Evolutionary conservation across 2,797 vertebrate species (phyloP), one percentile per base, ranked within the genome.

Genomic region (Propithecus perrieri): DNA sequence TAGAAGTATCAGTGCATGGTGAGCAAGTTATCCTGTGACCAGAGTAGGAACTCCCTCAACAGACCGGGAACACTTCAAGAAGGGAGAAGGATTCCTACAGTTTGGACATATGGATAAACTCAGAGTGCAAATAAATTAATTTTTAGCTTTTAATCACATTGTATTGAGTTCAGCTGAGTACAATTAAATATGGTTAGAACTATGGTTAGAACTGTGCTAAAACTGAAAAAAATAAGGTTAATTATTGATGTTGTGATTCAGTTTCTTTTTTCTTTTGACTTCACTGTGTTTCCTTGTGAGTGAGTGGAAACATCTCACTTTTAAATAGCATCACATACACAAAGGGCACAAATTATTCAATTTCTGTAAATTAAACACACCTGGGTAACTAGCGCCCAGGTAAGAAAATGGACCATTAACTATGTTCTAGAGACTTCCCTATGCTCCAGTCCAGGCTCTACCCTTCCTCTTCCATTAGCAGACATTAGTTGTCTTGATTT

Each of bases 401-500:
- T 13, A n/a, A 87, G 17, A 18, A 78, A 48, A 57, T 17, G 2
- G 43, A 53, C 8, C 4, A 14, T 26, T 15, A 41, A 22, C 57
- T 79, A 11, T 24, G 0, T 91, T 50, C 61, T 22, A 67, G 9
- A 75, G 80, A 28, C 18, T 13, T 18, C 38, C 30, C 38, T 2
- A 0, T 1, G 38, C 11, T 57, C 3, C 7, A 2, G 26, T 15
- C 20, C 13, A 53, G 30, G 18, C 24, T 69, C n/a, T 14, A 4
- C 2, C 4, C 1, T 2, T 11, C 22, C 57, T 53, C 9, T 17
- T 81, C 38, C 24, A 2, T 15, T 4, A 1, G 2, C 38, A 43
- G 9, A 13, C 38, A 33, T 65, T 41, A 59, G 43, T 53, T 26
- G 2, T 28, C 63, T 76, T 13, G 46, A 38, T 55, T 55, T 48